phyloP scores from a whole-genome alignment of 2,797 vertebrate species.

The Craterocephalus amniculus region DNA sequence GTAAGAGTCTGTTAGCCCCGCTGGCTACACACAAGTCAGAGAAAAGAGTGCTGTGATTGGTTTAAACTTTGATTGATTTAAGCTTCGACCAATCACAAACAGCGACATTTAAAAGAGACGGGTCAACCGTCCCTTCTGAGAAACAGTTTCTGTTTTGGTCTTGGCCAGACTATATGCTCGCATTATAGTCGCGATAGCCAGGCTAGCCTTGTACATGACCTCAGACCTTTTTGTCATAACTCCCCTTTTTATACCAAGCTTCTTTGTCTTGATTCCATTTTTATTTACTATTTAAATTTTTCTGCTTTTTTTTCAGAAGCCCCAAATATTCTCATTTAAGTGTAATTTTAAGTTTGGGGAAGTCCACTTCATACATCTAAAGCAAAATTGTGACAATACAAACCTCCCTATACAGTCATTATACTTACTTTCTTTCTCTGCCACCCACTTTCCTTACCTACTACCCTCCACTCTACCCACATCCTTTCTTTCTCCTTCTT shows the following conservation, averaged over 20 bases:
- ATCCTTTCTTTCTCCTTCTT: constrained; percentile 36
- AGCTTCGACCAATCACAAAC: too few species aligned
- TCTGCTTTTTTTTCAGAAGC: constrained; percentile 8
- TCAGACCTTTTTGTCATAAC: constrained; percentile 52
- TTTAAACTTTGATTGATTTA: too few species aligned
- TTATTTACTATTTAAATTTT: constrained; percentile 7
- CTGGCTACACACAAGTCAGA: too few species aligned
- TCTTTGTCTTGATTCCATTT: constrained; percentile 11
- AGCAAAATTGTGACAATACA: constrained; percentile 25
- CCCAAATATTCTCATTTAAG: neutral
- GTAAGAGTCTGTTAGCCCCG: too few species aligned
- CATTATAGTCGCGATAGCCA: too few species aligned
- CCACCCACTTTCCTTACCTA: constrained; percentile 51
- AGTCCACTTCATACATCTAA: constrained; percentile 24
- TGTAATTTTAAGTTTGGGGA: constrained; percentile 14
- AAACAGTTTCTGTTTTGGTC: too few species aligned
- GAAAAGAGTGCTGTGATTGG: too few species aligned
- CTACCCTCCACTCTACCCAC: constrained; percentile 41
- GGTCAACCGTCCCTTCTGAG: too few species aligned
- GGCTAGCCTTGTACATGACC: too few species aligned
- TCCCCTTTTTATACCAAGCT: constrained; percentile 31
- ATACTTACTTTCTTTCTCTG: constrained; percentile 49
- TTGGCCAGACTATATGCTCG: too few species aligned
- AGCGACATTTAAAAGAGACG: too few species aligned
- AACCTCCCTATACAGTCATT: constrained; percentile 55